Evolutionary conservation across 2,113 vertebrate species (phyloP).

Genomic region (Clupea harengus): DNA sequence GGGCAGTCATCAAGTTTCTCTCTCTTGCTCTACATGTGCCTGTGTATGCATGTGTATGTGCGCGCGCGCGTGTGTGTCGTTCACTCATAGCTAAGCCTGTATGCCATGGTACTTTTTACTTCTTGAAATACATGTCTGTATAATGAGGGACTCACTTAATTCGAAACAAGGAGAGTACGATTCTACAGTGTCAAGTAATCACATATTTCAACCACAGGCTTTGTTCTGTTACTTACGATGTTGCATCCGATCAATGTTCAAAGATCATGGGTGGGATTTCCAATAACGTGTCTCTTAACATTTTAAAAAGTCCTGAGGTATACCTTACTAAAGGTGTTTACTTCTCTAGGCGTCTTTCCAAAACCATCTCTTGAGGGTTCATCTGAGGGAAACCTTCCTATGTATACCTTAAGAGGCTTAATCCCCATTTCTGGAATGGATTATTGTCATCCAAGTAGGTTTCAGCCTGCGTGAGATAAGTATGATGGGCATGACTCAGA

Average conservation of each 20-base stretch:
- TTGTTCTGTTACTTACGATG: background rate
- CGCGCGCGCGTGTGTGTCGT: background rate
- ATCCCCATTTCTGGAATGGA: too few relatives aligned
- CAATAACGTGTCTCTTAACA: too few relatives aligned
- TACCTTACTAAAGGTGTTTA: too few relatives aligned
- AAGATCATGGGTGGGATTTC: too few relatives aligned
- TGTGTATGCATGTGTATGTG: conserved; percentile 10
- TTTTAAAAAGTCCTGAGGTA: too few relatives aligned
- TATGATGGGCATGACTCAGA: too few relatives aligned
- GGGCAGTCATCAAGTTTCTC: conserved; percentile 58
- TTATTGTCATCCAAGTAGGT: too few relatives aligned
- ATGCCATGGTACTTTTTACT: background rate
- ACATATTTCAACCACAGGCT: background rate
- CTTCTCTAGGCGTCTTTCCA: too few relatives aligned
- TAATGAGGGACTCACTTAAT: background rate
- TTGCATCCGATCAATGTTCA: background rate
- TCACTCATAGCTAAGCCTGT: background rate
- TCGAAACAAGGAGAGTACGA: background rate
- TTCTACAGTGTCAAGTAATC: background rate
- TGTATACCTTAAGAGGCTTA: too few relatives aligned
- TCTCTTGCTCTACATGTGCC: background rate
- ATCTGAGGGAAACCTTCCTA: too few relatives aligned
- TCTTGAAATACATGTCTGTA: background rate
- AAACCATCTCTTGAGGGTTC: too few relatives aligned
- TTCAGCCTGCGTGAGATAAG: too few relatives aligned